phyloP scores from a whole-genome alignment of 2,797 vertebrate species.

The Arremon aurantiirostris region DNA sequence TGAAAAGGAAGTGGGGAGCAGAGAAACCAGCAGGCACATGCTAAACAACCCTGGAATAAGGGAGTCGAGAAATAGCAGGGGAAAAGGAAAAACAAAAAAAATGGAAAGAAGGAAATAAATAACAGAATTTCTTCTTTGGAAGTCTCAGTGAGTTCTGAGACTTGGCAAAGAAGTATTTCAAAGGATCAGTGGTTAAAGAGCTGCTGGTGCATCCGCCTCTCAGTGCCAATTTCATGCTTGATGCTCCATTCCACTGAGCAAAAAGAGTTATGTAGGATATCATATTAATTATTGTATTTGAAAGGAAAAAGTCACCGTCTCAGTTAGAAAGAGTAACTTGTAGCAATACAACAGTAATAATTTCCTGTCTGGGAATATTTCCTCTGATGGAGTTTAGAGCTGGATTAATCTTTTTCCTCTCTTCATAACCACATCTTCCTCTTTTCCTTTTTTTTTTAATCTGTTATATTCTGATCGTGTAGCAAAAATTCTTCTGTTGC shows the following conservation, averaged over 20 bases:
- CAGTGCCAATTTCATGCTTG: not conserved
- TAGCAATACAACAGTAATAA: not conserved
- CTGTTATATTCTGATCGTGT: not conserved
- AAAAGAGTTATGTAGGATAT: not conserved
- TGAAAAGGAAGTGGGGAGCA: slow-evolving; percentile 42
- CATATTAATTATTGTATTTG: not conserved
- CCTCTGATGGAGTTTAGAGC: not conserved
- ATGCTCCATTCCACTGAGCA: not conserved
- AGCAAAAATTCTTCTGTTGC: not conserved
- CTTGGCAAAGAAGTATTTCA: not conserved
- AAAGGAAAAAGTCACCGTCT: not conserved
- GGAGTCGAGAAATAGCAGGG: not conserved
- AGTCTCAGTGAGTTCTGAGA: not conserved
- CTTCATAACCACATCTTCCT: not conserved
- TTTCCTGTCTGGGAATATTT: not conserved
- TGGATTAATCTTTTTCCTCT: not conserved
- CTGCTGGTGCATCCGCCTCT: not conserved
- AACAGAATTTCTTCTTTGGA: not conserved
- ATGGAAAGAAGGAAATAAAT: not conserved
- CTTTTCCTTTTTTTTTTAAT: not conserved
- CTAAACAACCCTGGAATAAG: not conserved
- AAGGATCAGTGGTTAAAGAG: not conserved
- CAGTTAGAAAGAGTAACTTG: not conserved
- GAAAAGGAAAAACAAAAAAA: no score
- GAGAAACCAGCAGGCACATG: not conserved